Conservation (phyloP, 2,797 vertebrate genomes). For the Lerista edwardsae region DNA sequence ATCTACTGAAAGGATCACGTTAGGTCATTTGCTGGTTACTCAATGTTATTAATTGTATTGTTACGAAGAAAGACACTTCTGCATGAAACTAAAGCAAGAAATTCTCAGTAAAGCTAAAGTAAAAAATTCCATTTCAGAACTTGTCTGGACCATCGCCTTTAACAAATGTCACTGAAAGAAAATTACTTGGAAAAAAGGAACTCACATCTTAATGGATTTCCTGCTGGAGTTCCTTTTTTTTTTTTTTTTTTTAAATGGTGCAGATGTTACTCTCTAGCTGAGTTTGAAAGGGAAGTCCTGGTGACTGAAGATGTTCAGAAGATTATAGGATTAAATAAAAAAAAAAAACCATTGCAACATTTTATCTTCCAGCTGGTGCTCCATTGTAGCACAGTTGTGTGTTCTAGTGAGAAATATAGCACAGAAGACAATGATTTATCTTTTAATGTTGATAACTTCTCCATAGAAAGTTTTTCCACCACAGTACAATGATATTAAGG, state of each 20-base stretch:
- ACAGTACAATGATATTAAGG: conserved; percentile 46
- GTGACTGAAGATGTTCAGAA: conserved; percentile 70
- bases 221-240: conserved; percentile 58
- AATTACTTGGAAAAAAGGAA: conserved; percentile 46
- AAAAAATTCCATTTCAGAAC: conserved; percentile 29
- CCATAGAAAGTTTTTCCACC: conserved; percentile 34
- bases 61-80: background rate
- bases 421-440: conserved; percentile 31
- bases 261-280: conserved; percentile 67
- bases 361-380: conserved; percentile 66
- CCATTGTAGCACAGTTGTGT: conserved; percentile 49
- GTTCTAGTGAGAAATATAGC: conserved; percentile 24
- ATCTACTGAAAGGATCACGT: background rate
- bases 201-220: conserved; percentile 49
- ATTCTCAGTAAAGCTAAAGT: background rate
- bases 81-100: background rate
- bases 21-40: too few relatives aligned
- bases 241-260: conserved; percentile 56
- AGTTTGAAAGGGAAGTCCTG: conserved; percentile 69
- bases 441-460: conserved; percentile 47
- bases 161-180: conserved; percentile 50
- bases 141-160: conserved; percentile 34
- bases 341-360: conserved; percentile 62
- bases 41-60: conserved; percentile 13
- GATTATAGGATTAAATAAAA: conserved; percentile 72